phyloP scores from a whole-genome alignment of 2,797 vertebrate species.

The Limnodromus scolopaceus region DNA sequence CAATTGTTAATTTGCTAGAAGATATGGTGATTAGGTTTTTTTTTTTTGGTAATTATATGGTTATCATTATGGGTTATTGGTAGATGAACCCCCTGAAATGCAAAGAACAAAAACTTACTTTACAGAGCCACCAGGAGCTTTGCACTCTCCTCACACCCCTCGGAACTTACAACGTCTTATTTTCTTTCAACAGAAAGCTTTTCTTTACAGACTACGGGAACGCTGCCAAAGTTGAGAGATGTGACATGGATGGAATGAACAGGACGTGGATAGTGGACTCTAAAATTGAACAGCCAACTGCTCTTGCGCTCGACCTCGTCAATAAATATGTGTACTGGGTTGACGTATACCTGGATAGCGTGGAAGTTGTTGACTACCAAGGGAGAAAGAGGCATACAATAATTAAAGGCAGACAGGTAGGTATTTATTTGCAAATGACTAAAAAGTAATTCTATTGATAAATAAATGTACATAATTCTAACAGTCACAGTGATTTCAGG shows the following conservation, averaged over 20 bases:
- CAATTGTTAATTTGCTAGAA: neutral
- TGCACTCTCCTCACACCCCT: neutral
- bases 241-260: slow-evolving; percentile 97
- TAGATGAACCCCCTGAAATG: slow-evolving; percentile 32
- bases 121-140: slow-evolving; percentile 35
- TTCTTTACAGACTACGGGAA: slow-evolving; percentile 97
- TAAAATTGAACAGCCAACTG: slow-evolving; percentile 91
- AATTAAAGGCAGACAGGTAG: slow-evolving; percentile 90
- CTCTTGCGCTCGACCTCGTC: slow-evolving; percentile 90
- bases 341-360: slow-evolving; percentile 92
- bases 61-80: slow-evolving; percentile 21
- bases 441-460: neutral
- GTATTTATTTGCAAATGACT: slow-evolving; percentile 65
- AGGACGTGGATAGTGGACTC: slow-evolving; percentile 90
- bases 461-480: neutral
- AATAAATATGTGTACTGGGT: slow-evolving; percentile 97
- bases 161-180: slow-evolving; percentile 60
- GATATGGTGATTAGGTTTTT: neutral
- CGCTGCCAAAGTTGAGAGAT: slow-evolving; percentile 92
- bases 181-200: slow-evolving; percentile 89
- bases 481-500: neutral
- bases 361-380: slow-evolving; percentile 94
- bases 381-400: slow-evolving; percentile 89
- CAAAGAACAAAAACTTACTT: slow-evolving; percentile 28
- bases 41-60: slow-evolving; percentile 2